Evolutionary conservation across 2,888 invertebrate species (phyloP), one percentile per base, ranked within the genome.

Genomic region (Drosophila borealis): DNA sequence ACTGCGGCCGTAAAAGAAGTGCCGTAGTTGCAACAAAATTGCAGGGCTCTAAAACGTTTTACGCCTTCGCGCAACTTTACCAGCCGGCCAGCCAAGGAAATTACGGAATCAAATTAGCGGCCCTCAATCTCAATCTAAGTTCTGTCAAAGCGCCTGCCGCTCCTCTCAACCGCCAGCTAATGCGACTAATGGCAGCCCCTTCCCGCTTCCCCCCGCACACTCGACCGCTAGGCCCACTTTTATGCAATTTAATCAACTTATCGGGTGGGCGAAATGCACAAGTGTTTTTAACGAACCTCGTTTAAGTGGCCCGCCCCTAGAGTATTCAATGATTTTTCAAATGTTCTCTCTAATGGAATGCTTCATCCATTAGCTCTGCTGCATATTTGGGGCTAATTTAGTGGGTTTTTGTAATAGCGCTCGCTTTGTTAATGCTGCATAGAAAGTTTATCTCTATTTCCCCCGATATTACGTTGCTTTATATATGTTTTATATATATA

Each of bases 161-260:
- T 62, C 54, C 80, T 67, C 72, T 75, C 80, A 79, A 72, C 85
- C 69, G 77, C 67, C 77, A 54, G 69, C 80, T 85, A 85, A 82
- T 85, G 82, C 80, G 64, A 78, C 79, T 81, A 79, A 88, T 85
- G 70, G 48, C 80, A 55, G 14, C 48, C 41, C 66, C 25, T 6
- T 6, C 25, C 25, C 8, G 8, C 25, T 8, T 17, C 2, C 17
- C 17, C 2, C 17, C 17, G 17, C 29, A 29, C 29, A 44, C 42
- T 59, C 8, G 44, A 49, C 78, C 68, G 41, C 34, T 63, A 9
- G 48, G 54, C 71, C 68, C 81, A 78, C 64, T 82, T 56, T 74
- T 74, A 68, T 88, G 83, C 84, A 86, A 86, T 88, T 86, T 88
- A 86, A 88, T 85, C 87, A 85, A 88, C 88, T 88, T 81, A 81